Evolutionary conservation across 2,113 vertebrate genomes (phyloP).

Genomic region (Paramormyrops kingsleyae): DNA sequence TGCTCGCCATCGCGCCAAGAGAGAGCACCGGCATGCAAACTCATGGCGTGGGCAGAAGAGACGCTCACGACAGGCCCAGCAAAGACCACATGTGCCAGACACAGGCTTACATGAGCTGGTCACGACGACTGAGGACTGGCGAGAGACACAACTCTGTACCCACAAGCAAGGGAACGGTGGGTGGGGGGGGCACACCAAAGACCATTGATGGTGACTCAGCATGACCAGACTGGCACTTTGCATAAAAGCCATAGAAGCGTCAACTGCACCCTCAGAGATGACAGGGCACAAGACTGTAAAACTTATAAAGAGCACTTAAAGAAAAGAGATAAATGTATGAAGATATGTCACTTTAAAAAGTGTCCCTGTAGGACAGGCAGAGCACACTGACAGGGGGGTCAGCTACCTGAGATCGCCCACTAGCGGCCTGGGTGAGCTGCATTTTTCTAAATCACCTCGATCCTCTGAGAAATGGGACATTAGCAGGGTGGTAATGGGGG

Average conservation of each 20-base stretch:
- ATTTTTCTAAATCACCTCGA: neutral
- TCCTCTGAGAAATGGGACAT: neutral
- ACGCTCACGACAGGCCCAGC: too few relatives aligned
- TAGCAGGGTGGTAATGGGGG: neutral
- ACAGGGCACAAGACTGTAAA: neutral
- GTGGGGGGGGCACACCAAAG: too few relatives aligned
- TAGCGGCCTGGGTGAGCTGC: neutral
- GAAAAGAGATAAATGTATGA: slow-evolving; percentile 21
- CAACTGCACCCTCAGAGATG: neutral
- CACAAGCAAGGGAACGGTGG: too few relatives aligned
- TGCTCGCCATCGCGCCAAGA: too few relatives aligned
- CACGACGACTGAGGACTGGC: too few relatives aligned
- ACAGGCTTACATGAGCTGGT: too few relatives aligned
- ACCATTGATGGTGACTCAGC: too few relatives aligned
- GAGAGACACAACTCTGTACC: too few relatives aligned
- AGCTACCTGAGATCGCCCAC: neutral
- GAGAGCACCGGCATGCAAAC: too few relatives aligned
- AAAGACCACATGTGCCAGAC: too few relatives aligned
- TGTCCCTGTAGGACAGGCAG: neutral
- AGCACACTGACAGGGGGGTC: neutral
- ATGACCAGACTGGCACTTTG: neutral
- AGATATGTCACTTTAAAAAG: neutral
- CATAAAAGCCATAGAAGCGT: neutral
- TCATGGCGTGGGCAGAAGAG: neutral
- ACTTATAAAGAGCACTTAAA: slow-evolving; percentile 40